Evolutionary conservation across 2,113 vertebrate genomes (phyloP).

Genomic region (Myiopsitta monachus): DNA sequence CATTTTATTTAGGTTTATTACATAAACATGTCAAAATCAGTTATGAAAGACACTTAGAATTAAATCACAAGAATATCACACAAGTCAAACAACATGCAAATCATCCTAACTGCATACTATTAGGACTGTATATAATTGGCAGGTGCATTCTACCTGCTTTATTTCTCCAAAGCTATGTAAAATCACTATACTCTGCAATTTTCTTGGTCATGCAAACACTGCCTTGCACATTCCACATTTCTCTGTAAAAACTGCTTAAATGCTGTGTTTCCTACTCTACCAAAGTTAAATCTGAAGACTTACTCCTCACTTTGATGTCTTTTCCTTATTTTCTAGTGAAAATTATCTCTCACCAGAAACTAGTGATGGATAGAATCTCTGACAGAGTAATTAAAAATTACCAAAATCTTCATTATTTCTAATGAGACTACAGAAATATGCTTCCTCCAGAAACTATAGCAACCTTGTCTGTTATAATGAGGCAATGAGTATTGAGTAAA

Average conservation of each 20-base stretch:
- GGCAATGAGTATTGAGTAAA: background rate
- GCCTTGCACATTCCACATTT: background rate
- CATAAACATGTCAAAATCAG: background rate
- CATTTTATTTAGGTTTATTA: background rate
- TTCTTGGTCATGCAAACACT: background rate
- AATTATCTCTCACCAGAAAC: background rate
- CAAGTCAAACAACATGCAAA: background rate
- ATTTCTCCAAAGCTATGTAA: background rate
- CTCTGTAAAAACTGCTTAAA: background rate
- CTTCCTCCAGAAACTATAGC: background rate
- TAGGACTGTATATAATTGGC: background rate
- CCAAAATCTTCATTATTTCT: background rate
- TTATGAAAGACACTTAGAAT: background rate
- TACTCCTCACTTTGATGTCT: background rate
- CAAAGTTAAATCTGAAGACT: background rate
- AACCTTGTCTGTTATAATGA: background rate
- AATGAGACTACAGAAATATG: background rate
- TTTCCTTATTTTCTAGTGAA: background rate
- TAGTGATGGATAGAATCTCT: background rate
- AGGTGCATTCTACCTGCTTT: background rate
- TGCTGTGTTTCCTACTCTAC: accelerated
- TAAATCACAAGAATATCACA: background rate
- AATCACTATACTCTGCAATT: background rate
- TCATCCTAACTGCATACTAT: background rate
- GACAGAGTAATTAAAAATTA: background rate